Conservation (phyloP, 1,140 invertebrate species). For the Dreissena polymorpha region DNA sequence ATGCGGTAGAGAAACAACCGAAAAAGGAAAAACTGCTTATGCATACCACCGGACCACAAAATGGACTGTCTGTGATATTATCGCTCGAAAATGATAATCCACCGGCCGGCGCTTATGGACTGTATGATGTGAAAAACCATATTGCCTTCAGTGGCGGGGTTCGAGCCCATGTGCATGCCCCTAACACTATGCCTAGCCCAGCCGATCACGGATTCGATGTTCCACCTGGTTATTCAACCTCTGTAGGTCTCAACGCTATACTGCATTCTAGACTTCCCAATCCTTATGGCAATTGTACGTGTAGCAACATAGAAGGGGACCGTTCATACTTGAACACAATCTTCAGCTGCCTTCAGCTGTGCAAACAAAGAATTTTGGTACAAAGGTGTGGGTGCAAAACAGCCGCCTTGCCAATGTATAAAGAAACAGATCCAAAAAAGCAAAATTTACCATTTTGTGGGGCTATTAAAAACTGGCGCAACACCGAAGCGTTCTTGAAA, state of each 20-base stretch:
- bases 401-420: conserved; percentile 45
- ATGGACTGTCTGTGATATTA: conserved; percentile 73
- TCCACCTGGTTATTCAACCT: conserved; percentile 75
- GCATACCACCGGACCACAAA: conserved; percentile 74
- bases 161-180: conserved; percentile 78
- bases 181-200: conserved; percentile 79
- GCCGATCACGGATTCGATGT: conserved; percentile 76
- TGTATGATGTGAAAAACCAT: conserved; percentile 73
- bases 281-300: conserved; percentile 75
- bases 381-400: conserved; percentile 70
- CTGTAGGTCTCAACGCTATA: conserved; percentile 72
- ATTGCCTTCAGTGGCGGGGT: conserved; percentile 76
- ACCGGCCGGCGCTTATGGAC: conserved; percentile 70
- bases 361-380: conserved; percentile 73
- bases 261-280: conserved; percentile 66
- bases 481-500: neutral
- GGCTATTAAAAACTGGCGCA: conserved; percentile 66
- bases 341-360: conserved; percentile 73
- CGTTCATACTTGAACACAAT: conserved; percentile 69
- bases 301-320: conserved; percentile 55
- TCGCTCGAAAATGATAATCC: conserved; percentile 75
- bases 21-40: conserved; percentile 65
- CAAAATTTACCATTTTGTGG: conserved; percentile 70
- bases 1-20: conserved; percentile 55
- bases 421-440: conserved; percentile 15